phyloP scores from a whole-genome alignment of 2,113 vertebrate genomes.

The Galbula dea region DNA sequence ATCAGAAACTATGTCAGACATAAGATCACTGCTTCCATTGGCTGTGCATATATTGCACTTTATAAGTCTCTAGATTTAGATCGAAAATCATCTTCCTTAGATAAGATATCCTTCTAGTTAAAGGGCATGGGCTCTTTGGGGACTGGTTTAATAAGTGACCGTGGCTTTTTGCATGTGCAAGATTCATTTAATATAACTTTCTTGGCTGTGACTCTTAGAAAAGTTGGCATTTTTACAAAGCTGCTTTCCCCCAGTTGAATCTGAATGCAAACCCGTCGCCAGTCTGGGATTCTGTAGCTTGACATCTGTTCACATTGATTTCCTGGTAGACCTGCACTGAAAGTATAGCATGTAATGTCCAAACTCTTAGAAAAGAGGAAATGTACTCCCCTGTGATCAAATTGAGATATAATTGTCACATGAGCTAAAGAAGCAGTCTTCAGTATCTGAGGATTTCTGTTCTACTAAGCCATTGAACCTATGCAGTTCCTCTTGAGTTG shows the following conservation, averaged over 20 bases:
- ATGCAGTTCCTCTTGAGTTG: neutral
- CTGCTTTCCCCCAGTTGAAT: neutral
- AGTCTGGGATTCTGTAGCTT: neutral
- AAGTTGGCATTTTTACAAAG: slow-evolving; percentile 21
- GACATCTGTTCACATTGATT: slow-evolving; percentile 40
- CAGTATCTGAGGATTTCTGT: neutral
- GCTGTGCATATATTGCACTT: neutral
- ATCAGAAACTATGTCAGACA: neutral
- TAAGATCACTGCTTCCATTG: neutral
- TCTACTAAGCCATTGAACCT: neutral
- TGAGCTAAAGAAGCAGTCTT: neutral
- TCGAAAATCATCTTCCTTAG: neutral
- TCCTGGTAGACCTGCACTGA: neutral
- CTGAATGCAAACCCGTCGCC: neutral
- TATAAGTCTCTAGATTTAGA: neutral
- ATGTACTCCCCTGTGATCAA: slow-evolving; percentile 8
- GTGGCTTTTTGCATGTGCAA: neutral
- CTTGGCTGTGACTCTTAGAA: neutral
- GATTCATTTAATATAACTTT: slow-evolving; percentile 7
- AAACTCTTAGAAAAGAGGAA: neutral
- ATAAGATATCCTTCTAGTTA: neutral
- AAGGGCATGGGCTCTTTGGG: neutral
- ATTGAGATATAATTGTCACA: slow-evolving; percentile 29
- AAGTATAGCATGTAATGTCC: neutral
- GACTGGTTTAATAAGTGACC: neutral